phyloP scores from a whole-genome alignment of 1,140 invertebrate species.

The Hirudo medicinalis region DNA sequence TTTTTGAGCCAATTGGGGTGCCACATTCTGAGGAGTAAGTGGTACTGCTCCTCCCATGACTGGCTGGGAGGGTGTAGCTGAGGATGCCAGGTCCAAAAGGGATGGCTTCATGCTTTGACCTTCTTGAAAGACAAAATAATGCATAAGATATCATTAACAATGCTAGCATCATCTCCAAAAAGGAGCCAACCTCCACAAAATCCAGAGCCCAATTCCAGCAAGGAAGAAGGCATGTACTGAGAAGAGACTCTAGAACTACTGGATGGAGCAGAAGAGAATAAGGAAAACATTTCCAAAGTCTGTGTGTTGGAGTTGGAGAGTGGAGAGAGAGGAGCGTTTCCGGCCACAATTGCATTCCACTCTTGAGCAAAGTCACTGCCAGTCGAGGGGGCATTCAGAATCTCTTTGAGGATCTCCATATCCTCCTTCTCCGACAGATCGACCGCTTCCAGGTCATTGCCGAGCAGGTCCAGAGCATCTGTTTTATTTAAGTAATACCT shows the following conservation, averaged over 20 bases:
- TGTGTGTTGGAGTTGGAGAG: neutral
- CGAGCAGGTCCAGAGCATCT: slow-evolving; percentile 37
- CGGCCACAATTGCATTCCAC: slow-evolving; percentile 35
- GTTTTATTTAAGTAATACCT: slow-evolving; percentile 4
- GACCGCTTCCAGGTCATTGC: slow-evolving; percentile 33
- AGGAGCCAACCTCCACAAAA: slow-evolving; percentile 3
- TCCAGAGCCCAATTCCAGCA: slow-evolving; percentile 39
- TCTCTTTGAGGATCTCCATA: slow-evolving; percentile 43
- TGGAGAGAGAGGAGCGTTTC: slow-evolving; percentile 4
- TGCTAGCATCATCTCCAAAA: no score
- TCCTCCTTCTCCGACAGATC: slow-evolving; percentile 41
- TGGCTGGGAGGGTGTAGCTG: no score
- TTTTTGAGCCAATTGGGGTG: no score
- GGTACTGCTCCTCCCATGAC: no score
- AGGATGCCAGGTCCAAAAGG: no score
- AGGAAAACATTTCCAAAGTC: neutral
- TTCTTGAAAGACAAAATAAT: no score
- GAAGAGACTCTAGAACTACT: slow-evolving; percentile 19
- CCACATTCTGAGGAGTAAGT: no score
- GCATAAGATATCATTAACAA: no score
- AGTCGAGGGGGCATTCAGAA: slow-evolving; percentile 38
- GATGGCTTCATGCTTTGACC: no score
- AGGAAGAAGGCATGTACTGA: slow-evolving; percentile 43
- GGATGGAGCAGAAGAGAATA: neutral
- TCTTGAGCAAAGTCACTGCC: slow-evolving; percentile 36